Evolutionary conservation across 1,140 invertebrate species (phyloP).

Genomic region (Hypothenemus hampei): DNA sequence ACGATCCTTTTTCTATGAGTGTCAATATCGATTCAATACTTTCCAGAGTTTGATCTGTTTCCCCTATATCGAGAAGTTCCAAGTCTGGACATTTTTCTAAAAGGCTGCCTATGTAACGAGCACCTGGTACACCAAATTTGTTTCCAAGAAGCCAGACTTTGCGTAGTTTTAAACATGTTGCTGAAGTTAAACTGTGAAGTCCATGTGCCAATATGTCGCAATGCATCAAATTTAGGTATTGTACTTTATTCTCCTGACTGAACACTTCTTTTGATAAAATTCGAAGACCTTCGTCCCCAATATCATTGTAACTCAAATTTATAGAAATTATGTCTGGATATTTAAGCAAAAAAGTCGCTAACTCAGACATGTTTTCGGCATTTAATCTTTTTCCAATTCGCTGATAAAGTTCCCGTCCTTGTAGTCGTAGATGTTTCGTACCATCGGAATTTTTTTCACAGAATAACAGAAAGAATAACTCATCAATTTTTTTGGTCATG

Average conservation of each 20-base stretch:
- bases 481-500: slow-evolving; percentile 29
- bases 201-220: slow-evolving; percentile 48
- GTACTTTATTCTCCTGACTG: slow-evolving; percentile 40
- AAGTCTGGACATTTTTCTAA: slow-evolving; percentile 47
- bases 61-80: slow-evolving; percentile 50
- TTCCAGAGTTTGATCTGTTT: slow-evolving; percentile 50
- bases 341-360: slow-evolving; percentile 47
- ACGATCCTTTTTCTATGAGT: slow-evolving; percentile 36
- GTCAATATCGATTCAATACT: slow-evolving; percentile 46
- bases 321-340: slow-evolving; percentile 47
- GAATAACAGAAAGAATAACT: slow-evolving; percentile 41
- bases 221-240: slow-evolving; percentile 51
- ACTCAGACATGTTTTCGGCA: slow-evolving; percentile 47
- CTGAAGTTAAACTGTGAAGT: slow-evolving; percentile 30
- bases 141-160: slow-evolving; percentile 48
- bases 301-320: slow-evolving; percentile 52
- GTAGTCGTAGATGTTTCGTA: slow-evolving; percentile 41
- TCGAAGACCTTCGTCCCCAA: slow-evolving; percentile 50
- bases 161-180: slow-evolving; percentile 46
- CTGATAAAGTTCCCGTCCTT: slow-evolving; percentile 40
- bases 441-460: slow-evolving; percentile 44
- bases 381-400: slow-evolving; percentile 44
- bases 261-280: slow-evolving; percentile 42
- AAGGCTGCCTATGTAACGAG: slow-evolving; percentile 48
- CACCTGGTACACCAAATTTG: slow-evolving; percentile 43